Base-by-base conservation (phyloP, 2,113 vertebrate genomes). In the Tiliqua scincoides region DNA sequence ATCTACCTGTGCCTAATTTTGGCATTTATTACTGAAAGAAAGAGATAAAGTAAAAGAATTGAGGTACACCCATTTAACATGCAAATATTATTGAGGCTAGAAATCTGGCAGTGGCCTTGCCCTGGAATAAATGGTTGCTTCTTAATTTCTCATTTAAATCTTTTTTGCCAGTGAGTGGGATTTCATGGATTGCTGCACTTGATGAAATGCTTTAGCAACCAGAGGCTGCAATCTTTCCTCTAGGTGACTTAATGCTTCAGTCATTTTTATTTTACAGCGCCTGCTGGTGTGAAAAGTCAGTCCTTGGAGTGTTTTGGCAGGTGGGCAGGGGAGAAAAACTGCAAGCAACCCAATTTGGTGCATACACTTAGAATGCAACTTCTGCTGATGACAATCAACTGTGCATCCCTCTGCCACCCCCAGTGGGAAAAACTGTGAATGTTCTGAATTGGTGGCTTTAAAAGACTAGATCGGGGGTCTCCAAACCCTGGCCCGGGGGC, bases 191-290 rank as follows among this genome's bases (percentile, higher is more conserved):
- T 85, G 80, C 72, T 87, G 83, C 79, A 85, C 80, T 67, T 83
- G 85, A 87, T 85, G 77, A 85, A 89, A 83, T 85, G 75, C 68
- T 85, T 85, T 92, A 89, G 87, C 82, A 87, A 67, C 43, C 85
- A 73, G 62, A 27, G 57, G 43, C 11, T 70, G 83, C 76, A 82
- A 81, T 86, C 40, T 62, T 87, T 89, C 84, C 71, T 83, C 63
- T 71, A 77, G n/a, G 78, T 87, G 70, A 87, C 72, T 87, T 52
- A n/a, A 80, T 75, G 85, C 76, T 81, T 81, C 57, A 27, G 70
- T 35, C 52, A 83, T 61, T 84, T 75, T 80, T 87, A 87, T 87
- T 80, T 79, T 76, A 67, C 82, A 87, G 76, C 17, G 62, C 37
- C 59, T n/a, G 48, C 40, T 12, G 37, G 10, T 27, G 78, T 2